phyloP scores from a whole-genome alignment of 1,140 invertebrate genomes.

The Drosophila neocordata region DNA sequence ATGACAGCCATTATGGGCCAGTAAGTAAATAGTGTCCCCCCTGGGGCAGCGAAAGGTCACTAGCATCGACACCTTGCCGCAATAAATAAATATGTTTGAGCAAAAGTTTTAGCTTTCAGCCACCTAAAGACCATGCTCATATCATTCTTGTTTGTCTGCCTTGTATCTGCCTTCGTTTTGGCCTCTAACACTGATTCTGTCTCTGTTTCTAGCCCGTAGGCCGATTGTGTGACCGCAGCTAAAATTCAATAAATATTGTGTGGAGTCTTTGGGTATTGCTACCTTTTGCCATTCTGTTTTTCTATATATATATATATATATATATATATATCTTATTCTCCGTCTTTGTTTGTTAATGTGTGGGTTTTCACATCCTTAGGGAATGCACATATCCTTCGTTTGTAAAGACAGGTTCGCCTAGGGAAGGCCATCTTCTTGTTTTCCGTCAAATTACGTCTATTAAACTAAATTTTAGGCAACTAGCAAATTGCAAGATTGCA shows the following conservation, averaged over 20 bases:
- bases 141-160: background rate
- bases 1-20: slow-evolving; percentile 74
- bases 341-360: background rate
- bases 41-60: slow-evolving; percentile 50
- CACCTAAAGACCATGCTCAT: background rate
- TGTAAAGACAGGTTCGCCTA: slow-evolving; percentile 32
- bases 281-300: background rate
- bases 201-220: slow-evolving; percentile 33
- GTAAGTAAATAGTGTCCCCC: slow-evolving; percentile 54
- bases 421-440: slow-evolving; percentile 32
- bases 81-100: slow-evolving; percentile 74
- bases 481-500: slow-evolving; percentile 58
- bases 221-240: slow-evolving; percentile 39
- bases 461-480: slow-evolving; percentile 36
- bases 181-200: background rate
- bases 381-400: slow-evolving; percentile 25
- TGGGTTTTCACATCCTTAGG: slow-evolving; percentile 25
- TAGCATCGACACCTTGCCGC: slow-evolving; percentile 68
- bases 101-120: slow-evolving; percentile 25
- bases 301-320: background rate
- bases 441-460: slow-evolving; percentile 66
- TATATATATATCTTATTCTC: too few species aligned
- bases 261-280: background rate
- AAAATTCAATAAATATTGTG: slow-evolving; percentile 74
- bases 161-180: background rate